Base-by-base conservation (phyloP, 2,797 vertebrate genomes). In the Triplophysa bombifrons region DNA sequence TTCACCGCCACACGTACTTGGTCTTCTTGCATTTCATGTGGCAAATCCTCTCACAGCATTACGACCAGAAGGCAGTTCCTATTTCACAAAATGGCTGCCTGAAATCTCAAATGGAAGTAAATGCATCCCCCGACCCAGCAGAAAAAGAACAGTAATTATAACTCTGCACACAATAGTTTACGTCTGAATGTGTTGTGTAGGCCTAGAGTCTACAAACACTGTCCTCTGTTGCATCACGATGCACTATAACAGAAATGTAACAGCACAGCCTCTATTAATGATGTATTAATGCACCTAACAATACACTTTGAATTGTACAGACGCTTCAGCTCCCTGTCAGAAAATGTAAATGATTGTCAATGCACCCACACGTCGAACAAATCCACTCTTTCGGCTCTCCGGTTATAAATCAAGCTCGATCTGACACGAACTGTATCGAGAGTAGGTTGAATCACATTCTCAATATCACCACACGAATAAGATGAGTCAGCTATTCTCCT, bases 1-100 rank as follows among this genome's bases (percentile, higher is more conserved):
- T 93, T 93, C 91, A 90, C 86, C 91, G 90, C 86, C 87, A 90
- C 90, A 88, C 90, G 91, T 89, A 91, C 82, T 80, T 77, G 82
- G 84, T 84, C 85, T 92, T 93, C 91, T 93, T 89, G 90, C 90
- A 85, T 93, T 93, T 92, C 91, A 88, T 86, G 86, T 80, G 80
- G 84, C 86, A 87, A 86, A 83, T 89, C 90, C 88, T 85, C 83
- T 67, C 76, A 90, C 85, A 86, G 86, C 80, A 72, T 58, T 84
- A 86, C 85, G 63, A 81, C 73, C 86, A 86, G 86, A 89, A 87
- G 87, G 78, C 80, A 89, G 88, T 93, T 93, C 88, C 89, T 90
- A 87, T 93, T 92, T 93, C 90, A 86, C 85, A 85, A 82, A 81
- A 87, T 87, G 90, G 87, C 90, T 90, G 89, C 86, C 83, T 85